Percentiles rank a stretch among this genome's conserved stretches.
These are phyloP conservation scores for Piaya cayana DNA, from an alignment of 2,113 vertebrate species.

Conservation along the genomic window DNA sequence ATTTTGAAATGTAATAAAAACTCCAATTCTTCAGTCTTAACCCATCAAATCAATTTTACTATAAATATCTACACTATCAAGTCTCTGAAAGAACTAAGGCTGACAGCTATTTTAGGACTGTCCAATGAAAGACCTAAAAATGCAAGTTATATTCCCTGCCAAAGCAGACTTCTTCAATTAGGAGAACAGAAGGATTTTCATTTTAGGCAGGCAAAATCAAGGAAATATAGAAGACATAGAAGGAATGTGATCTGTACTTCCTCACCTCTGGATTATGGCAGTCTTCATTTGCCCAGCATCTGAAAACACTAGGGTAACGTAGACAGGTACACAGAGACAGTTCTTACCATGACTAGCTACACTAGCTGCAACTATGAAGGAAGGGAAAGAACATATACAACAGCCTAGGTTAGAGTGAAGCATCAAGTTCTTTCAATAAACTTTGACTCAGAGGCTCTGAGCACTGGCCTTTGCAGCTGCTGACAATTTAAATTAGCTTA, in stretches of 20 bases:
- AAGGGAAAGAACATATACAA: background rate
- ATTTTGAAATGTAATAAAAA: constrained; percentile 60
- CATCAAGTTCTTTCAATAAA: background rate
- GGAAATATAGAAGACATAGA: background rate
- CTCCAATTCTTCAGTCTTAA: constrained; percentile 57
- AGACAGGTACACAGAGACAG: background rate
- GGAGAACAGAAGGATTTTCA: background rate
- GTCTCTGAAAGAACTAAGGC: background rate
- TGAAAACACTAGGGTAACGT: background rate
- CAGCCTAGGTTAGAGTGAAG: background rate
- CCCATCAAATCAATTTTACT: constrained; percentile 43
- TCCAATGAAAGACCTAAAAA: constrained; percentile 30
- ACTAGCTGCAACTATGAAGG: background rate
- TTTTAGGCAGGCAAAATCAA: background rate
- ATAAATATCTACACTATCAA: constrained; percentile 45
- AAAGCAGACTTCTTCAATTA: background rate
- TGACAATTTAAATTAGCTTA: background rate
- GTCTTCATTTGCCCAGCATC: background rate
- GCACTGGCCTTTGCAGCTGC: background rate
- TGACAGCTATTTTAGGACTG: constrained; percentile 47
- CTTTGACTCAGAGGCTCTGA: background rate
- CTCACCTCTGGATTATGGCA: background rate
- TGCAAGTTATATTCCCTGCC: background rate
- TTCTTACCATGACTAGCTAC: background rate
- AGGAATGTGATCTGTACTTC: background rate